Conservation (phyloP, 1,140 invertebrate species). For the Drosophila sp. region DNA sequence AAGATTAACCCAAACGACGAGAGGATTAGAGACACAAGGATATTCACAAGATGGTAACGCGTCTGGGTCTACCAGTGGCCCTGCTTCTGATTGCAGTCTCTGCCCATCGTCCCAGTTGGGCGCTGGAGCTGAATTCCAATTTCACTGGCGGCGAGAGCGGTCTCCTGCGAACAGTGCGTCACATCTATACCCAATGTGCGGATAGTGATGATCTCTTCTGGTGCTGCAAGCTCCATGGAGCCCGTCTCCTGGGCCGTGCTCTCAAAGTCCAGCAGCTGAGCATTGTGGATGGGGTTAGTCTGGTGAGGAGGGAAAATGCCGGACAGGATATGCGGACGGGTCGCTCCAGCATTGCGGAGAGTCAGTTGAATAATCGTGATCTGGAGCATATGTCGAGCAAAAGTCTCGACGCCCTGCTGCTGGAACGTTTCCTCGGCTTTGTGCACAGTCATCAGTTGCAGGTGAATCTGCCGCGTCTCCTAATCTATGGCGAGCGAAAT, state of each 20-base stretch:
- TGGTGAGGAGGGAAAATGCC: conserved; percentile 82
- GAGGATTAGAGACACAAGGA: conserved; percentile 16
- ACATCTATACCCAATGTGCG: conserved; percentile 86
- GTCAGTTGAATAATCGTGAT: conserved; percentile 84
- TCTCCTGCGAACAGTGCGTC: conserved; percentile 81
- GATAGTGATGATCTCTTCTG: conserved; percentile 86
- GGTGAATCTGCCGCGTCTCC: conserved; percentile 84
- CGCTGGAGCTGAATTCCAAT: conserved; percentile 33
- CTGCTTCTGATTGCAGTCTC: conserved; percentile 48
- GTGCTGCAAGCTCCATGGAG: conserved; percentile 87
- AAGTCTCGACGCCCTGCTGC: conserved; percentile 85
- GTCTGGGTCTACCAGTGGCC: conserved; percentile 61
- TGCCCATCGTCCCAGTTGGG: conserved; percentile 28
- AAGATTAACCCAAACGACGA: conserved; percentile 8
- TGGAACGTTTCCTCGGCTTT: conserved; percentile 85
- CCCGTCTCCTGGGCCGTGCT: conserved; percentile 86
- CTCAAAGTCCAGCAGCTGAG: conserved; percentile 86
- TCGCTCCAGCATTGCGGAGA: conserved; percentile 83
- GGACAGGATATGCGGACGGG: conserved; percentile 76
- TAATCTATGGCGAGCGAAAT: conserved; percentile 68
- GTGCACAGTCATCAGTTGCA: conserved; percentile 86
- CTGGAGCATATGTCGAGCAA: conserved; percentile 83
- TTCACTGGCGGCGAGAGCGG: conserved; percentile 51
- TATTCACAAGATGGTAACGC: conserved; percentile 61
- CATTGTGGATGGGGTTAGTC: conserved; percentile 85